Evolutionary conservation across 2,888 invertebrate genomes (phyloP).

Genomic region (Aricia artaxerxes): DNA sequence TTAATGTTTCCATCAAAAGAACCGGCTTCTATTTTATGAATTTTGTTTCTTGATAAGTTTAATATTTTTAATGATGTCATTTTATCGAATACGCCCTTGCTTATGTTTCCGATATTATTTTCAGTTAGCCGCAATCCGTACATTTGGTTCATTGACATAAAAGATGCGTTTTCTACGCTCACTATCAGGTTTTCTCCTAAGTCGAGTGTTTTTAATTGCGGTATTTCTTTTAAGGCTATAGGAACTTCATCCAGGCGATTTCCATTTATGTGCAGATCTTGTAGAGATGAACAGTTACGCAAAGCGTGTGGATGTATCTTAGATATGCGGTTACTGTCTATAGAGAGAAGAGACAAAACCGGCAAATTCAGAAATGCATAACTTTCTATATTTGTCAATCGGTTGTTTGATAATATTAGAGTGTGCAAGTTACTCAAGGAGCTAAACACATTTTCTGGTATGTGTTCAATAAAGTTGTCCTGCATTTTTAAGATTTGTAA

Average conservation of each 20-base stretch:
- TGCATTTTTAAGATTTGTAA: slow-evolving; percentile 90
- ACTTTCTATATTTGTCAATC: slow-evolving; percentile 86
- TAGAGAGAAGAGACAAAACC: slow-evolving; percentile 86
- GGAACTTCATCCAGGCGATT: slow-evolving; percentile 89
- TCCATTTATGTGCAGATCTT: slow-evolving; percentile 91
- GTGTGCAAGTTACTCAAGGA: slow-evolving; percentile 89
- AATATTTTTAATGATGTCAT: slow-evolving; percentile 89
- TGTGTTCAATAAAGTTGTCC: slow-evolving; percentile 87
- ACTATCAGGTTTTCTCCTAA: slow-evolving; percentile 92
- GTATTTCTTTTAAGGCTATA: slow-evolving; percentile 86
- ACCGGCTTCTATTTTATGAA: slow-evolving; percentile 88
- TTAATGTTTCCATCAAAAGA: slow-evolving; percentile 89
- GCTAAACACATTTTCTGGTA: slow-evolving; percentile 89
- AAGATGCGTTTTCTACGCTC: slow-evolving; percentile 88
- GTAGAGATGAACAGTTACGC: slow-evolving; percentile 88
- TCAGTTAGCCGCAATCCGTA: slow-evolving; percentile 90
- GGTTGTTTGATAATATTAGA: slow-evolving; percentile 89
- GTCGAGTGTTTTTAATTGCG: slow-evolving; percentile 89
- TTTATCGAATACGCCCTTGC: slow-evolving; percentile 89
- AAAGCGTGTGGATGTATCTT: slow-evolving; percentile 87
- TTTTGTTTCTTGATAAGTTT: slow-evolving; percentile 91
- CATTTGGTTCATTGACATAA: slow-evolving; percentile 89
- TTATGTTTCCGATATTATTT: slow-evolving; percentile 90
- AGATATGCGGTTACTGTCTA: slow-evolving; percentile 89
- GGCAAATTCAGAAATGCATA: slow-evolving; percentile 88